Evolutionary conservation across 92 coral and sea anemone species (phyloP).

Genomic region (Micromussa lordhowensis): DNA sequence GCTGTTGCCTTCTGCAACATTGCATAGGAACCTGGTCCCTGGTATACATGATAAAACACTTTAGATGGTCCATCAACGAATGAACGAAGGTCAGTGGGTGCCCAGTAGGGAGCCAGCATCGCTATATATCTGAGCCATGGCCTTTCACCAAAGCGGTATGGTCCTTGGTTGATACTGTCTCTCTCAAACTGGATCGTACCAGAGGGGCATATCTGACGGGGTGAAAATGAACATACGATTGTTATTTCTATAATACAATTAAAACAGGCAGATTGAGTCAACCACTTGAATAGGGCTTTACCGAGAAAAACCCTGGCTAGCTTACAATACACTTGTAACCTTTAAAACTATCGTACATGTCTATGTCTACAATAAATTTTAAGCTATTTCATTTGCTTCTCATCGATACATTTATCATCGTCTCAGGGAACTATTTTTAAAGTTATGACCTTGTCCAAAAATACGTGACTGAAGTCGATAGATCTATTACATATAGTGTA

Average conservation of each 20-base stretch:
- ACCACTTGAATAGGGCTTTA: too few relatives aligned
- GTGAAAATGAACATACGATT: not conserved
- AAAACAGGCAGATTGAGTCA: too few relatives aligned
- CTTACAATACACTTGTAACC: too few relatives aligned
- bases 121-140: conserved; percentile 15
- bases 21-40: not conserved
- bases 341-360: too few relatives aligned
- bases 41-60: conserved; percentile 52
- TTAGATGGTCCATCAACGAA: conserved; percentile 24
- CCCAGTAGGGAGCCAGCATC: conserved; percentile 69
- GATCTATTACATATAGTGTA: too few relatives aligned
- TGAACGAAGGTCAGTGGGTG: conserved; percentile 32
- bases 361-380: too few relatives aligned
- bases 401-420: too few relatives aligned
- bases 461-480: too few relatives aligned
- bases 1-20: conserved; percentile 34
- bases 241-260: not conserved
- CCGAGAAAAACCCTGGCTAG: too few relatives aligned
- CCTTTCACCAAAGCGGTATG: conserved; percentile 46
- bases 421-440: too few relatives aligned
- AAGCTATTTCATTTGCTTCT: too few relatives aligned
- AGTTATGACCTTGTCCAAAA: too few relatives aligned
- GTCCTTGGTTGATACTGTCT: conserved; percentile 30
- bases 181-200: conserved; percentile 57
- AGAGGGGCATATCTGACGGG: conserved; percentile 56